Percentiles rank a stretch among this genome's conserved stretches.
phyloP scores from a whole-genome alignment of 2,888 invertebrate genomes.

The Vanessa cardui region DNA sequence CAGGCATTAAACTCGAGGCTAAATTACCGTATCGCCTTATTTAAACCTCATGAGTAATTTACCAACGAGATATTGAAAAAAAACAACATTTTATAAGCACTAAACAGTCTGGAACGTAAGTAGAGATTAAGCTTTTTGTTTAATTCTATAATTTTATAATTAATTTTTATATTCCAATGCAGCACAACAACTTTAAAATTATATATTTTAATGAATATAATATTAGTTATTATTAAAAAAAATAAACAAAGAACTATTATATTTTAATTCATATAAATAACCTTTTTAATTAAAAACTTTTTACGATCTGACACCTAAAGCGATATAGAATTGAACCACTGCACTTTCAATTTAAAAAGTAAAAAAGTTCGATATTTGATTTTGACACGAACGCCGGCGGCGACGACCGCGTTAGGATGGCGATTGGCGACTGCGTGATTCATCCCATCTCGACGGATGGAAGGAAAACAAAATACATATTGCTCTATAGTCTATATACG shows the following conservation, averaged over 20 bases:
- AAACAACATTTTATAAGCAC: background rate
- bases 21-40: slow-evolving; percentile 45
- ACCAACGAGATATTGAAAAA: background rate
- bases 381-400: slow-evolving; percentile 51
- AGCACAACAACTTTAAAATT: background rate
- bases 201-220: background rate
- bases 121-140: slow-evolving; percentile 4
- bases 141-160: no score
- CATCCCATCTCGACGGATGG: slow-evolving; percentile 62
- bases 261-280: background rate
- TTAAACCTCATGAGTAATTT: slow-evolving; percentile 4
- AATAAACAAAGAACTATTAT: background rate
- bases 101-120: background rate
- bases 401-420: slow-evolving; percentile 57
- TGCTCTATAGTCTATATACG: slow-evolving; percentile 17
- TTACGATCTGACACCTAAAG: background rate
- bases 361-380: slow-evolving; percentile 46
- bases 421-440: slow-evolving; percentile 76
- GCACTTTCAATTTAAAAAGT: slow-evolving; percentile 27
- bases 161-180: background rate
- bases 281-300: slow-evolving; percentile 25
- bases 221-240: background rate
- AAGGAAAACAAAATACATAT: slow-evolving; percentile 48
- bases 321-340: slow-evolving; percentile 4
- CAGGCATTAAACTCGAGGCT: slow-evolving; percentile 44